Evolutionary conservation across 2,113 vertebrate species (phyloP), one percentile per base, ranked within the genome.

Genomic region (Oreochromis tanganicae): DNA sequence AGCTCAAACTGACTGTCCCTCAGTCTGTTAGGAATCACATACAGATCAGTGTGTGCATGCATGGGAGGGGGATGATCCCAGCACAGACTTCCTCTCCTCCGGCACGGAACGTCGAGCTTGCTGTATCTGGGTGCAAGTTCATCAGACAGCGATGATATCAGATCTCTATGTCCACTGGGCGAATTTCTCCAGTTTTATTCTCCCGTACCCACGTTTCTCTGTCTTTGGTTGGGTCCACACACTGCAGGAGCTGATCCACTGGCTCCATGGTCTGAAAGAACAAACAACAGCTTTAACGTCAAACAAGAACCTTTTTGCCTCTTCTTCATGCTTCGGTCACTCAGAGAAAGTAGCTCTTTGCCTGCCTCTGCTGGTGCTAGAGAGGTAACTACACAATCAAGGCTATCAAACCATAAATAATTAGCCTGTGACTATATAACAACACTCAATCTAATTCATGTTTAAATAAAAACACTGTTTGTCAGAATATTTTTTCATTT

Each of bases 131-230:
- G 57, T 57, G 13, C 2, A 63, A 75, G 81, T 24, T 57, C 9
- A 3, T 43, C 17, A 83, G 24, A 16, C 43, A 52, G 80, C 57
- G 57, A 27, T 4, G 32, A 52, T 61, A 93, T 97, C 97, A 99
- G 94, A 99, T 98, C 95, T 99, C 98, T 95, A 99, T 97, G 96
- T 99, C 97, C 91, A 98, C 98, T 0, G 99, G 99, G 89, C 99
- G 96, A 94, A 98, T 97, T 13, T 98, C 97, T 83, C 99, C 98
- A 0, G 99, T 99, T 96, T 98, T 98, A 93, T 99, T 97, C 93
- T 99, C 98, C 87, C 96, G 96, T 85, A 99, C 99, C 99, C 98
- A 99, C 88, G 98, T 95, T 96, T 99, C 98, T 93, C 98, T 94
- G 96, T 99, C 99, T 95, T 95, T 98, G 93, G 94, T 92, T 3